Percentiles rank a stretch among this genome's conserved stretches.
Conservation (phyloP, 2,797 vertebrate species). For the Sphenopsis melanotis region DNA sequence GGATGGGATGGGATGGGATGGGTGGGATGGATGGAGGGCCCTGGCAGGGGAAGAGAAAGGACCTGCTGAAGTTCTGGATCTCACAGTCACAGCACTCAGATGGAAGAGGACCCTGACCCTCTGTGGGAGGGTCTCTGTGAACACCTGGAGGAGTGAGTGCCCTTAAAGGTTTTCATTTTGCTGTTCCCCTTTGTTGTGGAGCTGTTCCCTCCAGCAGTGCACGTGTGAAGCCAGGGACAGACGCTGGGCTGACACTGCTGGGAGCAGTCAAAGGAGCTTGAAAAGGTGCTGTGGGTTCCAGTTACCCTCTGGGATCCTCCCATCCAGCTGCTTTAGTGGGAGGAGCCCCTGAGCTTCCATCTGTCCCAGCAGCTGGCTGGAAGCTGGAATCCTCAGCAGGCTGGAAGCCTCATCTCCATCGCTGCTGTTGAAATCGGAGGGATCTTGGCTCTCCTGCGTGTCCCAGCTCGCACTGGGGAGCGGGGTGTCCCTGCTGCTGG, state of each 20-base stretch:
- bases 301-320: neutral
- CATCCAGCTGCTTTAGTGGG: neutral
- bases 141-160: neutral
- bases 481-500: conserved; percentile 63
- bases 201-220: neutral
- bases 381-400: neutral
- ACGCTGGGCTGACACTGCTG: neutral
- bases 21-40: neutral
- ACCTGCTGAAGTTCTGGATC: neutral
- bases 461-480: neutral
- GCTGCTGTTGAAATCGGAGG: neutral
- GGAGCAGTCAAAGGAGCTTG: neutral
- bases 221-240: neutral
- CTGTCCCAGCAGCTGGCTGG: neutral
- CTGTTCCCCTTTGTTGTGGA: neutral
- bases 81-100: fast-evolving
- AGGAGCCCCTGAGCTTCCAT: neutral
- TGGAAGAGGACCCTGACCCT: neutral
- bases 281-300: neutral
- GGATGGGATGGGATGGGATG: no score
- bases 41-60: neutral
- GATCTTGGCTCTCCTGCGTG: neutral
- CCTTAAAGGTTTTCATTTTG: neutral
- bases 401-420: neutral
- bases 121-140: neutral